Conservation (phyloP, 2,113 vertebrate species). For the Meles meles region DNA sequence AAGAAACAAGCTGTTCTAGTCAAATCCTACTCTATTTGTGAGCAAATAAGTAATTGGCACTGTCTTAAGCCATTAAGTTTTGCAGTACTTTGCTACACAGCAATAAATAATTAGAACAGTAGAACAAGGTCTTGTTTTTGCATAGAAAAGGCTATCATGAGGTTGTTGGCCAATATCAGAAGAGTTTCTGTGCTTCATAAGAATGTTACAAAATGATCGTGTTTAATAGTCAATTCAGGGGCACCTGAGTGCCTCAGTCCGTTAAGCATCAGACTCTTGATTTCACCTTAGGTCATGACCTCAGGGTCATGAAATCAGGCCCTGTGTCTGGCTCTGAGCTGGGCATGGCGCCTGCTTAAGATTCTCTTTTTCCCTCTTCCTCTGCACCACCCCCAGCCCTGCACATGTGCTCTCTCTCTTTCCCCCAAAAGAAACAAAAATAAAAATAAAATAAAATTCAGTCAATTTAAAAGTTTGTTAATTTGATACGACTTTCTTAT, state of each 20-base stretch:
- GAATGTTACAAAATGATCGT: not conserved
- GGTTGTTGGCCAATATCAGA: not conserved
- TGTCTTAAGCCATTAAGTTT: not conserved
- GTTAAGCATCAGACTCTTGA: not conserved
- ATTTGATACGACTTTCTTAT: not conserved
- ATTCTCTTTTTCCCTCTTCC: not conserved
- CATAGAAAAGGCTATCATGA: not conserved
- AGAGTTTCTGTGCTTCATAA: not conserved
- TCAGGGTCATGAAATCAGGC: not conserved
- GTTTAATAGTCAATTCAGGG: not conserved
- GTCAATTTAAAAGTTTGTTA: not conserved
- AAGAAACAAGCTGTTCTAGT: not conserved
- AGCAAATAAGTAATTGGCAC: not conserved
- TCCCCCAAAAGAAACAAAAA: not conserved
- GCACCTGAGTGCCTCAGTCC: not conserved
- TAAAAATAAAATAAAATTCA: not conserved
- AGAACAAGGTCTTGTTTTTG: not conserved
- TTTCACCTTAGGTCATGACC: not conserved
- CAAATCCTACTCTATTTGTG: not conserved
- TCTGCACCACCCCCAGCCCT: not conserved
- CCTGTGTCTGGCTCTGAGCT: not conserved
- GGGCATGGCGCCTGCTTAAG: not conserved
- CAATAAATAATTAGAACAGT: not conserved
- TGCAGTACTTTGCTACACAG: not conserved
- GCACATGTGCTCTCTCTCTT: not conserved